Conservation (phyloP, 2,888 invertebrate genomes). For the Crossocerus cetratus region DNA sequence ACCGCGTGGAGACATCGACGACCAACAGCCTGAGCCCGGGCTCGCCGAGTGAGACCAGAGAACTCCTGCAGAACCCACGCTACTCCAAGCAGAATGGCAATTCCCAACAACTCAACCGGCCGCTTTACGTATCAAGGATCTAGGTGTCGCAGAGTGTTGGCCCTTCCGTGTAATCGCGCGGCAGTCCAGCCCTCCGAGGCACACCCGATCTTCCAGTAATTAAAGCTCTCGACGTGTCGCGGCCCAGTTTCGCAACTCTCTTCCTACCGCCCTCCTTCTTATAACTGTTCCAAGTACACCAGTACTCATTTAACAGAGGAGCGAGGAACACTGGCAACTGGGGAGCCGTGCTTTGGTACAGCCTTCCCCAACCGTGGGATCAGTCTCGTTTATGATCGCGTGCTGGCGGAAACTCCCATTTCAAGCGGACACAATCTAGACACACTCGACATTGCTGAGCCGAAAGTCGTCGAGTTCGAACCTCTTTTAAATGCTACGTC, state of each 20-base stretch:
- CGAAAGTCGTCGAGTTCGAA: background rate
- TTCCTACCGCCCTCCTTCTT: background rate
- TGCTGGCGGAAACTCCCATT: background rate
- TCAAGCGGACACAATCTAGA: background rate
- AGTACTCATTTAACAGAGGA: background rate
- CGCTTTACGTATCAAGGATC: slow-evolving; percentile 68
- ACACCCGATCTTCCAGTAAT: too few relatives aligned
- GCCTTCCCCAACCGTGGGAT: background rate
- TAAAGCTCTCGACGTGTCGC: too few relatives aligned
- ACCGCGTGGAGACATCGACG: slow-evolving; percentile 79
- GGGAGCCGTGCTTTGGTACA: too few relatives aligned
- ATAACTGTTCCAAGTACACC: background rate
- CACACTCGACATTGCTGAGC: background rate
- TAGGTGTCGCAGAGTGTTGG: slow-evolving; percentile 30
- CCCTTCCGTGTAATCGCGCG: background rate
- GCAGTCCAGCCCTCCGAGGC: background rate
- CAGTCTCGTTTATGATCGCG: background rate
- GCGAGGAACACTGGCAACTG: too few relatives aligned
- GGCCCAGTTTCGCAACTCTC: too few relatives aligned
- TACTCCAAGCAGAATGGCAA: slow-evolving; percentile 75
- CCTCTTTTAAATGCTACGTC: background rate
- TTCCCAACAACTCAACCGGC: slow-evolving; percentile 63
- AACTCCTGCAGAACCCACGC: slow-evolving; percentile 81
- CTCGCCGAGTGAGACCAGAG: slow-evolving; percentile 84
- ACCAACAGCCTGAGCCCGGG: slow-evolving; percentile 82